Base-by-base conservation (phyloP, 1,140 invertebrate species). In the Antheraea pernyi region DNA sequence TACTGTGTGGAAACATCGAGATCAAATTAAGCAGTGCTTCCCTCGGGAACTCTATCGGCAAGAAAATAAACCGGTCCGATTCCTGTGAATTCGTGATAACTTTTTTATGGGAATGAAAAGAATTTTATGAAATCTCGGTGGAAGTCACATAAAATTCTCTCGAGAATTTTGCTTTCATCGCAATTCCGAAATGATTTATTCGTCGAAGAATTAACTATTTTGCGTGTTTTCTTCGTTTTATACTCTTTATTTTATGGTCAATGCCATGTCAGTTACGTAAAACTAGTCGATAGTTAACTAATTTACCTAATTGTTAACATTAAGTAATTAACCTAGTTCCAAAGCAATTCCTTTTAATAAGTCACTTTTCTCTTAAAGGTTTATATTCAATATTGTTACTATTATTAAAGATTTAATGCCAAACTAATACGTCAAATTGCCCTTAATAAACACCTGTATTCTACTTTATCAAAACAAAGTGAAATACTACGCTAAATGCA, bases 41-140 rank as follows among this genome's bases (percentile, higher is more conserved):
- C 87, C 84, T 84, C 83, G 78, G 77, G 70, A 72, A 67, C 71
- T 78, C 77, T 78, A 76, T 62, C 78, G 81, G 74, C 79, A 53
- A 81, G 83, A 83, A 86, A 89, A 86, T 85, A 86, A 86, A 81
- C 84, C 81, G 78, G 72, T 78, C 72, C 75, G 79, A 81, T 84
- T 89, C 81, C 84, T 84, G 82, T 84, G 84, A 86, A 88, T 84
- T 70, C 79, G 80, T 85, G 84, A 85, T 87, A 89, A 89, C 82
- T 86, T 89, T 89, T 89, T 88, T 89, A 88, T 86, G 82, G 84
- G 81, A 81, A 79, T 79, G 80, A 85, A 89, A 87, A 87, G 84
- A 85, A 89, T 87, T 87, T 81, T 87, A 85, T 84, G 84, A 87
- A 86, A 84, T 82, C 79, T 85, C 83, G 83, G 78, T 84, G 78